Evolutionary conservation across 2,797 vertebrate genomes (phyloP), one percentile per base, ranked within the genome.

Genomic region (Dromococcyx pavoninus): DNA sequence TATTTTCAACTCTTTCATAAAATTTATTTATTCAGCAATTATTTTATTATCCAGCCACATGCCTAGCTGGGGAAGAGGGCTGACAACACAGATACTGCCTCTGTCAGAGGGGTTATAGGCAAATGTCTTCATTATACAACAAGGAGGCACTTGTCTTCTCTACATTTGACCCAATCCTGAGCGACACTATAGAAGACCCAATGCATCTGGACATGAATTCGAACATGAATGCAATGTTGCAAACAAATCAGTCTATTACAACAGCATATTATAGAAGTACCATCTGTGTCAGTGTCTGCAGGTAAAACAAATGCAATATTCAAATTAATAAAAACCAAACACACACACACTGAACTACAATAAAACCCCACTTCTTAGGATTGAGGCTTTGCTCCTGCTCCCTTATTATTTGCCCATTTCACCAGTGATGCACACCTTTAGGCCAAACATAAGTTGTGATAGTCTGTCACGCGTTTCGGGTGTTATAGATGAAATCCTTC

Each of bases 401-500:
- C 37, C 57, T 92, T 78, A 78, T 91, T 87, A 54, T 92, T 92
- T 94, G 83, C 76, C 77, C 0, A 2, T 95, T 94, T 78, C 73
- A 83, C 78, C 88, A 88, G 83, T 10, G 57, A 18, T 67, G 71
- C 79, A 91, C 91, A 96, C 96, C 96, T 97, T 95, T 95, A 95
- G 97, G 97, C 95, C 95, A 97, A 95, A 93, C 94, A 95, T 95
- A 94, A 95, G 87, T 91, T 96, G 93, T 96, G 94, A 89, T 97
- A 94, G 91, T 88, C 87, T 97, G 97, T 97, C 96, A 96, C 19
- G 87, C 0, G 1, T 48, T 95, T 95, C 78, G 48, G 74, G 39
- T 96, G 93, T 97, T 97, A 97, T 95, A 88, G 96, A 97, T 97
- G 89, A 97, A 97, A 97, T 96, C 87, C 78, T 97, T 97, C 97